Conservation (phyloP, 2,113 vertebrate species). For the Platysteira castanea region DNA sequence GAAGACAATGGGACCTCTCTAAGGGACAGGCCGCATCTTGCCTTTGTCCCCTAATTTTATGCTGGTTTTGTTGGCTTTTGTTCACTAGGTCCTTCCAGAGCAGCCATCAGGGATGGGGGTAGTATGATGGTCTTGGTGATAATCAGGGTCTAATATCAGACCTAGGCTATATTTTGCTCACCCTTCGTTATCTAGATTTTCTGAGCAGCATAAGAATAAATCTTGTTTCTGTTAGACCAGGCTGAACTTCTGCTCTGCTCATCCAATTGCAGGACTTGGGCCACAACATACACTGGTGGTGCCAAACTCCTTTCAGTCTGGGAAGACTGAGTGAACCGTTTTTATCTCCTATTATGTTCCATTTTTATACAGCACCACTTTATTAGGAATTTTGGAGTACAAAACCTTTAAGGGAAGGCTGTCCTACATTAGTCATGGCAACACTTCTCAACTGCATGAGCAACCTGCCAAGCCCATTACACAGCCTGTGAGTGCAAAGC, state of each 20-base stretch:
- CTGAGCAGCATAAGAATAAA: background rate
- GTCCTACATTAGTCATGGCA: background rate
- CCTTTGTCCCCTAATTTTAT: background rate
- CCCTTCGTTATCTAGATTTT: background rate
- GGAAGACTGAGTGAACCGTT: background rate
- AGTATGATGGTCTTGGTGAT: background rate
- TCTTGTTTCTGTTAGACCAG: background rate
- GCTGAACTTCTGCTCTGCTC: background rate
- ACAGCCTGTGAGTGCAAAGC: background rate
- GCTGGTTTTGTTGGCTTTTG: background rate
- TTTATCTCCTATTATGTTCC: background rate
- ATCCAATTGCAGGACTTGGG: background rate
- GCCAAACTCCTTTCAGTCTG: background rate
- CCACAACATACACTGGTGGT: background rate
- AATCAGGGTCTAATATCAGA: background rate
- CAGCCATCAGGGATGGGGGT: rapidly evolving
- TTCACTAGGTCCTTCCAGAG: background rate
- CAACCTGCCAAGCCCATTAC: background rate
- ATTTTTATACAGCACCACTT: background rate
- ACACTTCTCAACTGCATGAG: background rate
- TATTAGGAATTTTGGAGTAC: background rate
- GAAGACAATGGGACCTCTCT: background rate
- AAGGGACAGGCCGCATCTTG: background rate
- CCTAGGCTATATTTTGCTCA: background rate
- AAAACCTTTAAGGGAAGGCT: background rate